Evolutionary conservation across 2,888 invertebrate genomes (phyloP), one percentile per base, ranked within the genome.

Genomic region (Perdita meconis): DNA sequence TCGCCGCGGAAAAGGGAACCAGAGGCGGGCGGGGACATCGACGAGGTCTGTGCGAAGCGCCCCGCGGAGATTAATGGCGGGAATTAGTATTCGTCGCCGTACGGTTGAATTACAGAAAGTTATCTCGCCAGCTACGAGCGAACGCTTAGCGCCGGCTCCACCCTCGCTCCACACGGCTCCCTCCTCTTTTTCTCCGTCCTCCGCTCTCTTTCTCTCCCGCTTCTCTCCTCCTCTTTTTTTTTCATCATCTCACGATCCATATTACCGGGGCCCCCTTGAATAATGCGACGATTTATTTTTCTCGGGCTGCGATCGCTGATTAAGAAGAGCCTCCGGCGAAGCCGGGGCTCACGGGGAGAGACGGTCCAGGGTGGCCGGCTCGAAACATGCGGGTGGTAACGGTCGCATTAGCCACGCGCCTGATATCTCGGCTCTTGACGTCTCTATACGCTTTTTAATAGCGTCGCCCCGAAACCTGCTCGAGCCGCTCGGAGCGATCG

Each of bases 31-130:
- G 16, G 34, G 59, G 50, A 75, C 71, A 72, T 79, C 72, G 81
- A 81, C 77, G 73, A 75, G 78, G 80, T 80, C 57, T 81, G 73
- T 61, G 26, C 61, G 81, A 65, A 53, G 63, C 82, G 78, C 69
- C 71, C 73, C 78, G 59, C 77, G 73, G 86, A 90, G 91, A 91
- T 91, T 90, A 90, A 91, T 90, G 88, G 87, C 75, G 78, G 80
- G 84, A 91, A 91, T 91, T 91, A 91, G 90, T 91, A 90, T 91
- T 91, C 91, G 90, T 90, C 89, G 87, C 86, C 89, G 89, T 90
- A 90, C 88, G 85, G 87, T 88, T 86, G 88, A 90, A 90, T 89
- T 89, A 91, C 90, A 88, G 87, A 89, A 90, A 89, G 89, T 89
- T 89, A 89, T 90, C 89, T 89, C 84, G 82, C 83, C 73, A 77